These are phyloP conservation scores for Mallateleia sp. DNA, from an alignment of 2,888 invertebrate genomes.

Conservation along the genomic window DNA sequence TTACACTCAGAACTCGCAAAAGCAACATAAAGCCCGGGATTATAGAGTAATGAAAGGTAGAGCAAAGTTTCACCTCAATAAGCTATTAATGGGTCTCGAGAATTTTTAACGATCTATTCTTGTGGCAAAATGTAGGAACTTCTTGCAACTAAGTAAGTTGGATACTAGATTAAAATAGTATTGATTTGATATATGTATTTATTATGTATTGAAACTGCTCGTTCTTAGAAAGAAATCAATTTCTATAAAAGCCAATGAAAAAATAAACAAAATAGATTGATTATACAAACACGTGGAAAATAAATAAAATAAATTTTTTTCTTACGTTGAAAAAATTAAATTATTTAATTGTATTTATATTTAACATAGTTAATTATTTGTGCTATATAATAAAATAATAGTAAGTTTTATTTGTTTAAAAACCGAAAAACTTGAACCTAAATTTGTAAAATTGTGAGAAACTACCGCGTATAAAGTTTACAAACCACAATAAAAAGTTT, in stretches of 20 bases:
- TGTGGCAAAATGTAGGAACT: not conserved
- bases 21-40: conserved; percentile 23
- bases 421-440: no score
- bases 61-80: conserved; percentile 19
- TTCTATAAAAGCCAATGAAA: not conserved
- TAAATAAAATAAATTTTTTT: no score
- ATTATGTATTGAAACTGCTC: not conserved
- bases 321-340: no score
- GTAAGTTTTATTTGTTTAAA: no score
- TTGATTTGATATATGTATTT: not conserved
- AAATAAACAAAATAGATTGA: no score
- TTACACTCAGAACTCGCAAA: conserved; percentile 19
- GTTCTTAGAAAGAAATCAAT: not conserved
- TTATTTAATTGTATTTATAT: no score
- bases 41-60: conserved; percentile 30
- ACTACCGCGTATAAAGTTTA: no score
- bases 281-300: no score
- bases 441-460: no score
- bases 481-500: no score
- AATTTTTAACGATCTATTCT: conserved; percentile 24
- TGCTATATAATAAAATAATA: no score
- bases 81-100: not conserved
- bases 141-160: not conserved
- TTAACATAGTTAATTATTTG: no score
- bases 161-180: not conserved